Evolutionary conservation across 64 coral and sea anemone genomes (phyloP), one percentile per base, ranked within the genome.

Genomic region (Pachyseris speciosa): DNA sequence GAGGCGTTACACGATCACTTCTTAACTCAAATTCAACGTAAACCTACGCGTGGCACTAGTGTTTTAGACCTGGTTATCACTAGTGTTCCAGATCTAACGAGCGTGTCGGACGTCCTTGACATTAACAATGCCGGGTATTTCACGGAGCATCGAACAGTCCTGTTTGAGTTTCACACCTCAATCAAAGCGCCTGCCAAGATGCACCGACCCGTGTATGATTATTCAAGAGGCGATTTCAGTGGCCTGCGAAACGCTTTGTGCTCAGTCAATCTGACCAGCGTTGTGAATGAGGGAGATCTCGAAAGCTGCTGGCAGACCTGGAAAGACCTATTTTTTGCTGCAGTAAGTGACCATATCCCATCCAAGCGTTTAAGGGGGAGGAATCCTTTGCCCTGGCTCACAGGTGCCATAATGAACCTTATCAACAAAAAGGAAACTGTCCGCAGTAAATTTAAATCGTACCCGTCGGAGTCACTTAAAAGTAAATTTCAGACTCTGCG

Each of bases 401-500:
- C 60, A 26, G 78, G 78, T 37, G 76, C 89, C 41, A 91, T 91
- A 67, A 45, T 91, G 44, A 91, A 83, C 58, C 38, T 83, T 16
- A 91, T 91, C 47, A 92, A 76, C 39, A 92, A 86, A 50, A 92
- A 92, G 49, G 83, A 86, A 57, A 90, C 85, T 31, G 40, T 71
- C 31, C 16, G 69, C n/a, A n/a, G 25, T 22, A 88, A 88, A 75
- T 26, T 88, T 1, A 78, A 78, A 34, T 17, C 31, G 77, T 60
- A 37, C 26, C 32, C 72, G 7, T 39, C 31, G 10, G 37, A 58
- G 10, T 89, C 16, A n/a, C n/a, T n/a, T n/a, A 63, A 53, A 58
- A 49, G 31, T 24, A 87, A 87, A 74, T 87, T 87, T 53, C 29
- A 50, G 58, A n/a, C n/a, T n/a, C n/a, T n/a, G n/a, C n/a, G n/a